phyloP scores from a whole-genome alignment of 2,113 vertebrate genomes.

The Conger conger region DNA sequence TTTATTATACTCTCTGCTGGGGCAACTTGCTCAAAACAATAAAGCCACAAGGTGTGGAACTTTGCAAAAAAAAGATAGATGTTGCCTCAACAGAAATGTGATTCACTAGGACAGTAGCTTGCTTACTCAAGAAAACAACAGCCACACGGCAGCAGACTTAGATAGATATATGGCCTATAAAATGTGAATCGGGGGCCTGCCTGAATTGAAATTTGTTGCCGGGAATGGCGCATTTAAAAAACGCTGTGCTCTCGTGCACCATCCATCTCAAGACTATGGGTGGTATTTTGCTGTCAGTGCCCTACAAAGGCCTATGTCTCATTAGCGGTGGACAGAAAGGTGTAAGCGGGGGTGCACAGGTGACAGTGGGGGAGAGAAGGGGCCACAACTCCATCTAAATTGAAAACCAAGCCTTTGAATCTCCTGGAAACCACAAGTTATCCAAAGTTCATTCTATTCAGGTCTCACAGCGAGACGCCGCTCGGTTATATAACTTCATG shows the following conservation, averaged over 20 bases:
- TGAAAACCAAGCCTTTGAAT: background rate
- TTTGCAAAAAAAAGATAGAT: background rate
- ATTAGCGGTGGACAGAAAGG: background rate
- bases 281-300: background rate
- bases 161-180: conserved; percentile 9
- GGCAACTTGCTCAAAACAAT: background rate
- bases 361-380: background rate
- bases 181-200: background rate
- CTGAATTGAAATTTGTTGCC: background rate
- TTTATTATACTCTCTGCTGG: background rate
- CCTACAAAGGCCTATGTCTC: background rate
- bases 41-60: conserved; percentile 1
- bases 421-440: background rate
- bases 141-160: background rate
- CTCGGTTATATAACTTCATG: conserved; percentile 1
- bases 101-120: conserved; percentile 5
- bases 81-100: background rate
- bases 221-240: background rate
- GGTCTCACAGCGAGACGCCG: background rate
- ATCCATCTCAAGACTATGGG: background rate
- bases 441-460: background rate
- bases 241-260: background rate
- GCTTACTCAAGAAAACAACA: conserved; percentile 1
- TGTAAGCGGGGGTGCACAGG: background rate
- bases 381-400: background rate